These are phyloP conservation scores for Lethrus apterus DNA, from an alignment of 1,140 invertebrate genomes.

Conservation along the genomic window DNA sequence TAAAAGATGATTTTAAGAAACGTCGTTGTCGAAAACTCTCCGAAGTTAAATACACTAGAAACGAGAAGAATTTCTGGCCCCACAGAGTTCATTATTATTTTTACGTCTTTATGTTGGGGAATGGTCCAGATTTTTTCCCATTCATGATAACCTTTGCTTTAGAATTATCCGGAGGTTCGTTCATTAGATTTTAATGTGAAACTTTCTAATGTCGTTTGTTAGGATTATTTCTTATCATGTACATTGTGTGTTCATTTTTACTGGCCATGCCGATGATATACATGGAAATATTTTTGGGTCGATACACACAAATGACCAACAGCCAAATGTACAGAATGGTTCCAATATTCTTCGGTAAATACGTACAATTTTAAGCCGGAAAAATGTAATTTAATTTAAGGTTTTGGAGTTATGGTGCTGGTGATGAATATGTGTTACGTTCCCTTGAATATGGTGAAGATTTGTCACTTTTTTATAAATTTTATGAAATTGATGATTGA, in stretches of 20 bases:
- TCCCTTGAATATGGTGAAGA: slow-evolving; percentile 11
- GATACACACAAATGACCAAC: slow-evolving; percentile 18
- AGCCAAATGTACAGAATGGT: slow-evolving; percentile 23
- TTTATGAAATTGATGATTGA: slow-evolving; percentile 13
- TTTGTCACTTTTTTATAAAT: slow-evolving; percentile 10
- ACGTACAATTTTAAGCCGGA: neutral
- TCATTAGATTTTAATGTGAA: neutral
- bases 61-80: slow-evolving; percentile 16
- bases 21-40: neutral
- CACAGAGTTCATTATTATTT: slow-evolving; percentile 15
- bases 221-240: slow-evolving; percentile 15
- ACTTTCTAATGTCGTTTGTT: neutral
- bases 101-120: slow-evolving; percentile 18
- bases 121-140: slow-evolving; percentile 18
- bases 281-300: slow-evolving; percentile 22
- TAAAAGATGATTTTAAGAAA: neutral
- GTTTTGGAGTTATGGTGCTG: slow-evolving; percentile 13
- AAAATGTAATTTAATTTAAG: slow-evolving; percentile 6
- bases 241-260: slow-evolving; percentile 15
- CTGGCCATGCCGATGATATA: slow-evolving; percentile 19
- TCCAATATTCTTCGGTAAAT: slow-evolving; percentile 19
- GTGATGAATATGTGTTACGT: slow-evolving; percentile 14
- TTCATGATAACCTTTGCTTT: slow-evolving; percentile 16
- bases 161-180: slow-evolving; percentile 17
- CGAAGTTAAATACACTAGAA: slow-evolving; percentile 12